phyloP scores from a whole-genome alignment of 2,888 invertebrate genomes.

The Podotricha telesiphe region DNA sequence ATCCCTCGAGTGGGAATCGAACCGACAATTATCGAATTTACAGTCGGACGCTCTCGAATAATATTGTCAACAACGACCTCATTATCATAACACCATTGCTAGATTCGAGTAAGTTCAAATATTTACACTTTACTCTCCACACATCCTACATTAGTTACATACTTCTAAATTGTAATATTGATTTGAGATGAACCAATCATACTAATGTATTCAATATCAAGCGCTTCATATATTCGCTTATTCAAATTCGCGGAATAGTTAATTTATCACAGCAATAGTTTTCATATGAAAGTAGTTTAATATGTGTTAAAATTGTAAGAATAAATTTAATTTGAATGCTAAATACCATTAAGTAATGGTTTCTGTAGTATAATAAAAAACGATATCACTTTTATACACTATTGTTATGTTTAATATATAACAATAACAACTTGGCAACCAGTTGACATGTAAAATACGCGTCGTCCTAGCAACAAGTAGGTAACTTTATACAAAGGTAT shows the following conservation, averaged over 20 bases:
- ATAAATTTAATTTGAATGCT: neutral
- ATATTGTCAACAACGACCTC: neutral
- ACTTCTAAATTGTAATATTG: neutral
- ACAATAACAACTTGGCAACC: neutral
- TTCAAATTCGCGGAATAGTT: neutral
- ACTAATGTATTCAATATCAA: neutral
- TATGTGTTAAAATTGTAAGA: no score
- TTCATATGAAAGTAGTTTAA: no score
- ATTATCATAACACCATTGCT: neutral
- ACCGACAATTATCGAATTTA: no score
- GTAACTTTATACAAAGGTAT: no score
- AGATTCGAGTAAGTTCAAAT: conserved; percentile 1
- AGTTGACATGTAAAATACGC: no score
- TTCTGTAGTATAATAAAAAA: neutral
- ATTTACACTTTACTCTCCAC: neutral
- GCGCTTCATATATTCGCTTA: neutral
- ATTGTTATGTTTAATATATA: neutral
- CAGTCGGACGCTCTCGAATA: no score
- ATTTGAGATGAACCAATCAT: neutral
- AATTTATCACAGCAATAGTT: neutral
- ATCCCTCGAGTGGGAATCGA: no score
- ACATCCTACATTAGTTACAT: neutral
- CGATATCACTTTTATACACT: neutral
- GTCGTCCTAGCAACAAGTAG: no score
- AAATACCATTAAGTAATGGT: neutral